These are phyloP conservation scores for Clarias fuscus DNA, from an alignment of 2,797 vertebrate species.

Conservation along the genomic window DNA sequence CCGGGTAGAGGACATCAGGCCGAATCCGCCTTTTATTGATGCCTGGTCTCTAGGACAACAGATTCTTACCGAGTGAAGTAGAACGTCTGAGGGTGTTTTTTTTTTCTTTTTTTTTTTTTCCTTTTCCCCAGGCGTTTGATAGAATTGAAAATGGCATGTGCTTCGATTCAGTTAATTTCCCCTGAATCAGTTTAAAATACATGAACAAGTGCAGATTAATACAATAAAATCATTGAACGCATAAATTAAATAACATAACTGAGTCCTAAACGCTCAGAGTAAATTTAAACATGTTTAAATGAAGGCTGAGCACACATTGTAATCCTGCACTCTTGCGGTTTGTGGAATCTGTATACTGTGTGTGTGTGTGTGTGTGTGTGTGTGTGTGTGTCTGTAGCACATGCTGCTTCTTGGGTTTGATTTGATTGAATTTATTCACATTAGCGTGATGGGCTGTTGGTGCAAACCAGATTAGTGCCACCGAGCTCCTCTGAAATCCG, in stretches of 20 bases:
- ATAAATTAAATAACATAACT: not conserved
- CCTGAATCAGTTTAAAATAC: not conserved
- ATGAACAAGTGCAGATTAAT: not conserved
- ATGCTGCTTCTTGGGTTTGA: conserved; percentile 13
- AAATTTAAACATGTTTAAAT: not conserved
- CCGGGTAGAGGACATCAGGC: too few relatives aligned
- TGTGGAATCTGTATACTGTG: not conserved
- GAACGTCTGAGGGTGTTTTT: not conserved
- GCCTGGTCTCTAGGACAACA: too few relatives aligned
- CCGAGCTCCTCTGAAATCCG: conserved; percentile 31
- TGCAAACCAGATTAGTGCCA: conserved; percentile 40
- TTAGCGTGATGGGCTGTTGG: conserved; percentile 42
- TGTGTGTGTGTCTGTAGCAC: not conserved
- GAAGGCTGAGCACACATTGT: not conserved
- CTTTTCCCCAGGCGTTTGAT: not conserved
- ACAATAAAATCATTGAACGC: not conserved
- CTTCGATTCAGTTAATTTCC: not conserved
- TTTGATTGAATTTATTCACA: conserved; percentile 42
- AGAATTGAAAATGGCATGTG: not conserved
- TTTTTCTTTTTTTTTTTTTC: too few relatives aligned
- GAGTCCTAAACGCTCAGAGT: not conserved
- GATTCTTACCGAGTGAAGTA: too few relatives aligned
- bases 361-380: not conserved
- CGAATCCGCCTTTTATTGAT: too few relatives aligned
- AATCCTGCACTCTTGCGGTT: not conserved